These are phyloP conservation scores for Solenodon paradoxus DNA, from an alignment of 2,113 vertebrate species.

Conservation along the genomic window DNA sequence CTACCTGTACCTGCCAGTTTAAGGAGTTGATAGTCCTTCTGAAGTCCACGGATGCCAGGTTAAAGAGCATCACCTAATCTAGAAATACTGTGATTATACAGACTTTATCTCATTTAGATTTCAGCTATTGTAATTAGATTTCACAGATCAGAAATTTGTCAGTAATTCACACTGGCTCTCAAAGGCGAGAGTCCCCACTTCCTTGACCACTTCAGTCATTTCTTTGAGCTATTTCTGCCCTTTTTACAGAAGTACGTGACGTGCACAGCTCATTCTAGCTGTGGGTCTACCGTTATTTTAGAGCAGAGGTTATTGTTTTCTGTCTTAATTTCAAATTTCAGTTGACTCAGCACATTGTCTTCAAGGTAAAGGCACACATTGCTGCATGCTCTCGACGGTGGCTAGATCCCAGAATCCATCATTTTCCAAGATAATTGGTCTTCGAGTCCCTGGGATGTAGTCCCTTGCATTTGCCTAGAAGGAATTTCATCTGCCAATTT, in stretches of 20 bases:
- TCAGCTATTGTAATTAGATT: background rate
- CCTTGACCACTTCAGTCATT: background rate
- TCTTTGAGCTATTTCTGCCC: background rate
- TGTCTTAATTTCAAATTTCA: background rate
- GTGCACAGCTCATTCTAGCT: background rate
- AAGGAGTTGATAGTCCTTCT: background rate
- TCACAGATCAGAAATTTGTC: background rate
- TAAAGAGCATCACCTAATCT: background rate
- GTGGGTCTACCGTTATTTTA: background rate
- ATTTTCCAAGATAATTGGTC: constrained; percentile 39
- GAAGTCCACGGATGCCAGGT: background rate
- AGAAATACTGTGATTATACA: background rate
- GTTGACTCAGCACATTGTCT: background rate
- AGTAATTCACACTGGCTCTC: background rate
- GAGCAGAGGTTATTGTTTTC: background rate
- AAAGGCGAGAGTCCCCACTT: background rate
- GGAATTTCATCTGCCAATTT: constrained; percentile 58
- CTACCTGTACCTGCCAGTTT: background rate
- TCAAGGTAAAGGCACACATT: background rate
- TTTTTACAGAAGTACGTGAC: background rate
- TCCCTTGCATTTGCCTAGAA: constrained; percentile 17
- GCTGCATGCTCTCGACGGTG: background rate
- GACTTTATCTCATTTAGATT: background rate
- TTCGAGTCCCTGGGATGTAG: background rate
- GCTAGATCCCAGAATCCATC: background rate